A percentile compares a stretch with the other conserved stretches of the same genome.
These are phyloP conservation scores for Heteromyza rotundicornis DNA, from an alignment of 2,888 invertebrate species.

Conservation along the genomic window DNA sequence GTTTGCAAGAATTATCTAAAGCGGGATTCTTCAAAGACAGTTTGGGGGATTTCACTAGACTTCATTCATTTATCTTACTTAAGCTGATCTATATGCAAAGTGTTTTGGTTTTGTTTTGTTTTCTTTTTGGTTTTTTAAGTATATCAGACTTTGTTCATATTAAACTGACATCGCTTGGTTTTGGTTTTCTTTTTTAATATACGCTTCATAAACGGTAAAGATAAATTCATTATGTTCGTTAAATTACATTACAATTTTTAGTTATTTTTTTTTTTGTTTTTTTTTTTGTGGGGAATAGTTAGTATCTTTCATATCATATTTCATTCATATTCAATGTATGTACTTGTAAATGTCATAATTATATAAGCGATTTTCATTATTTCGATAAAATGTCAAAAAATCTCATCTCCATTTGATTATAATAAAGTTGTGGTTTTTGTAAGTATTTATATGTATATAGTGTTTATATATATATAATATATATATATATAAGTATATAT, in stretches of 20 bases:
- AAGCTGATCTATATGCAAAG: too few species aligned
- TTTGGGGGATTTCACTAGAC: too few species aligned
- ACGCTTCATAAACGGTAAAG: conserved; percentile 18
- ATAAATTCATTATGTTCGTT: conserved; percentile 28
- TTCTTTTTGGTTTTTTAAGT: too few species aligned
- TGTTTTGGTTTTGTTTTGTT: too few species aligned
- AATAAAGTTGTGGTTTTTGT: too few species aligned
- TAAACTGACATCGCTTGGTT: not conserved
- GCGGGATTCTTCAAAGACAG: too few species aligned
- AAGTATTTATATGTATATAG: too few species aligned
- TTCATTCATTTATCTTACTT: too few species aligned
- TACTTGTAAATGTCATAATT: not conserved
- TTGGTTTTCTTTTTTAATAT: too few species aligned
- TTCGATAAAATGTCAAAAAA: conserved; percentile 18
- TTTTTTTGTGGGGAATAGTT: not conserved
- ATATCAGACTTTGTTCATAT: conserved; percentile 55
- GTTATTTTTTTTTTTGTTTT: not conserved
- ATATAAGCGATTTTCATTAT: conserved; percentile 5
- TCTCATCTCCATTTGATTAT: not conserved
- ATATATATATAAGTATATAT: conserved; percentile 24
- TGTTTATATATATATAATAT: too few species aligned
- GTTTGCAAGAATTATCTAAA: too few species aligned
- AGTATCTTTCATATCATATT: not conserved
- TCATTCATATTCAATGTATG: conserved; percentile 1
- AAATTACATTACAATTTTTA: not conserved